These are phyloP conservation scores for Eristalinus sepulchralis DNA, from an alignment of 2,888 invertebrate species.

Conservation along the genomic window DNA sequence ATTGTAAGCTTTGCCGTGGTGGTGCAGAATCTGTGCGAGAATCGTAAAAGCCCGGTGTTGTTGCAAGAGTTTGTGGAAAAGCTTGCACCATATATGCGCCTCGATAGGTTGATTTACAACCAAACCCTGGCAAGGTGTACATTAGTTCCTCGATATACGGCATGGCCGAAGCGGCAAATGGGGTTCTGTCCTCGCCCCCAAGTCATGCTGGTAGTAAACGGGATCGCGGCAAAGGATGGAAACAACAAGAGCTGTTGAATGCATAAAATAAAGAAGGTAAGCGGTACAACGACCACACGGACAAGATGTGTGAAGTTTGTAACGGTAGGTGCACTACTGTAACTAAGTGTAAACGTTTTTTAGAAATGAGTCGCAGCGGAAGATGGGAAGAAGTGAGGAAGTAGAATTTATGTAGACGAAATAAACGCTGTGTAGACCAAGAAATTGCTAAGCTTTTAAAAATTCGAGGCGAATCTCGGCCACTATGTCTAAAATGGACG, in stretches of 20 bases:
- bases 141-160: conserved; percentile 9
- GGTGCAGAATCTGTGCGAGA: conserved; percentile 25
- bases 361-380: too few relatives aligned
- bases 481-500: conserved; percentile 7
- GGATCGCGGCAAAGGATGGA: too few relatives aligned
- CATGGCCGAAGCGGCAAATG: neutral
- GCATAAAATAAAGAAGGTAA: too few relatives aligned
- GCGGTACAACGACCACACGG: too few relatives aligned
- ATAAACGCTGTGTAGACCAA: neutral
- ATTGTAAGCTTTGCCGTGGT: conserved; percentile 23
- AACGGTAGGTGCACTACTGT: too few relatives aligned
- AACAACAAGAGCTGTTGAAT: too few relatives aligned
- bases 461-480: neutral
- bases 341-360: too few relatives aligned
- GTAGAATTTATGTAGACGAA: too few relatives aligned
- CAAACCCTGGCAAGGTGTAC: conserved; percentile 9
- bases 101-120: conserved; percentile 35
- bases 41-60: conserved; percentile 24
- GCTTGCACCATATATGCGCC: conserved; percentile 16
- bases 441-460: neutral
- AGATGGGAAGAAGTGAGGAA: too few relatives aligned
- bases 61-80: conserved; percentile 39
- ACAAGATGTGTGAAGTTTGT: too few relatives aligned
- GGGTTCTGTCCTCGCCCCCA: neutral
- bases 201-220: too few relatives aligned